These are phyloP conservation scores for Caenorhabditis afra DNA, from an alignment of 2,888 invertebrate genomes.

Conservation along the genomic window DNA sequence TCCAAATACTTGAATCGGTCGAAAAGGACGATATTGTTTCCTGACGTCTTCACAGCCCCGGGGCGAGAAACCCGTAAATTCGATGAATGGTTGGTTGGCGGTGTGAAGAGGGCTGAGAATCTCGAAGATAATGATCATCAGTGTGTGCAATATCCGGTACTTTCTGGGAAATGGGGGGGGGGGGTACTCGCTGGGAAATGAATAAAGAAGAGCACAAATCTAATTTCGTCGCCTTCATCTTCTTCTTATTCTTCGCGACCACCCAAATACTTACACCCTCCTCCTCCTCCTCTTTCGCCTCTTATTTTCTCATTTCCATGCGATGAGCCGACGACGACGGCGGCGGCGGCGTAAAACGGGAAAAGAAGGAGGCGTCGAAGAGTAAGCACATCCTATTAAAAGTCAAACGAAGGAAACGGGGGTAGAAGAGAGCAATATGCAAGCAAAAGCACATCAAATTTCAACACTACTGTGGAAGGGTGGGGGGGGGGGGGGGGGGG, in stretches of 20 bases:
- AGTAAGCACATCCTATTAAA: constrained; percentile 37
- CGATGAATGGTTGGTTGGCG: neutral
- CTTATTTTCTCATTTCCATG: constrained; percentile 11
- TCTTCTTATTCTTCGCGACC: neutral
- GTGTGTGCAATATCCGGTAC: constrained; percentile 33
- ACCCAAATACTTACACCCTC: constrained; percentile 19
- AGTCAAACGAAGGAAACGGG: constrained; percentile 14
- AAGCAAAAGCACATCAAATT: constrained; percentile 52
- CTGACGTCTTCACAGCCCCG: neutral
- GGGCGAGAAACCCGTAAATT: neutral
- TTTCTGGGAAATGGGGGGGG: too few relatives aligned
- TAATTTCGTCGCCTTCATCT: constrained; percentile 23
- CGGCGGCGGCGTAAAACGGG: too few relatives aligned
- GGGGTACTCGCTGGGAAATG: constrained; percentile 21
- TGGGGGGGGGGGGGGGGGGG: neutral
- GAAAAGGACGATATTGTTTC: too few relatives aligned
- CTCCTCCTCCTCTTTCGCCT: too few relatives aligned
- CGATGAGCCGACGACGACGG: too few relatives aligned
- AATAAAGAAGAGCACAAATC: constrained; percentile 34
- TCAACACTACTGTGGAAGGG: constrained; percentile 13
- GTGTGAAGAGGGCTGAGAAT: neutral
- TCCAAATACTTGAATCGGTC: neutral
- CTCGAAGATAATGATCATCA: constrained; percentile 8
- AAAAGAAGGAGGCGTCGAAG: neutral
- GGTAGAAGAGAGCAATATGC: constrained; percentile 3